Base-by-base conservation (phyloP, 1,140 invertebrate species). In the Platyura marginata region DNA sequence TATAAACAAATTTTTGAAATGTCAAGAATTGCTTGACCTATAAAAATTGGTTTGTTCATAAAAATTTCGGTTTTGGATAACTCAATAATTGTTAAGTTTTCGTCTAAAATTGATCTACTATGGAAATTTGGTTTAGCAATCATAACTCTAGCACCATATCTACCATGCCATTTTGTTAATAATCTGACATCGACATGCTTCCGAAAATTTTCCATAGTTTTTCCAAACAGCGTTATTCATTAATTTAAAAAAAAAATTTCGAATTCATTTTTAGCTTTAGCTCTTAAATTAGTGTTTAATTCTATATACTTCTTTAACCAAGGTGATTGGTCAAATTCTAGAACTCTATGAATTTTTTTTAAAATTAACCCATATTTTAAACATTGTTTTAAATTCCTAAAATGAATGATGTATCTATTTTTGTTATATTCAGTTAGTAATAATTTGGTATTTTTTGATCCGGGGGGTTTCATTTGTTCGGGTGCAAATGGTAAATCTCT, bases 221-320 rank as follows among this genome's bases (percentile, higher is more conserved):
- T 67, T 2, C 63, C 66, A 51, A 61, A 69, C 50, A 3, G 57
- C 49, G 52, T 69, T 68, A 47, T 64, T 65, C 47, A 68, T 56
- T 42, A 68, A 44, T 52, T 70, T 69, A 45, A 52, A 69, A 49
- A 69, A 65, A 51, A 67, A 58, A 51, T 65, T 65, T 54, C 65
- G 57, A 68, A 69, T 11, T 59, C 49, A 48, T 57, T 62, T 41
- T 42, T 58, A 11, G 65, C 56, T 23, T 48, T 25, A 42, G 48
- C 52, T 52, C 64, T 47, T 20, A 54, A 25, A 3, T 53, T 16
- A 21, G 61, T 68, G 54, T 68, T 68, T 20, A 56, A 45, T 29
- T 62, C 55, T 41, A 68, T 69, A 47, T 66, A 69, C 19, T 51
- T 40, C 49, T 63, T 57, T 21, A 71, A 47, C 62, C 62, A 71